Evolutionary conservation across 1,140 invertebrate genomes (phyloP).

Genomic region (Platyura marginata): DNA sequence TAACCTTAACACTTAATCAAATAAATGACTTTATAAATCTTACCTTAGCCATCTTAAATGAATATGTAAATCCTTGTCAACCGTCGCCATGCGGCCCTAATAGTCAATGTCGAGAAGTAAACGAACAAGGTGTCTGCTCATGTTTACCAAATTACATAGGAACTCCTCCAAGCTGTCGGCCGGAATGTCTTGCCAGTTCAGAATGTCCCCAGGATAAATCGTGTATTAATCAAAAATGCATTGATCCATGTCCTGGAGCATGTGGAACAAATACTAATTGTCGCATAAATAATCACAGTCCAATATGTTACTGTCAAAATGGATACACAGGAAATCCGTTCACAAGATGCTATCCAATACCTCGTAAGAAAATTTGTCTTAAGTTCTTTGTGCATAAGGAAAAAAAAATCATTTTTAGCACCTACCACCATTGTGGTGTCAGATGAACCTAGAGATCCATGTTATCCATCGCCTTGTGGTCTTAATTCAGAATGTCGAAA

Average conservation of each 20-base stretch:
- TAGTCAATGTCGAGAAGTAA: slow-evolving; percentile 55
- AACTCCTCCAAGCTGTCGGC: slow-evolving; percentile 42
- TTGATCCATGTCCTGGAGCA: slow-evolving; percentile 43
- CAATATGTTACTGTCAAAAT: slow-evolving; percentile 48
- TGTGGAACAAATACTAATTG: slow-evolving; percentile 60
- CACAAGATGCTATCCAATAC: slow-evolving; percentile 41
- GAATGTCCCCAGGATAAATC: slow-evolving; percentile 48
- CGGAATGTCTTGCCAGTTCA: slow-evolving; percentile 47
- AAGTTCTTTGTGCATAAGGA: slow-evolving; percentile 46
- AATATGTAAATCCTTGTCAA: slow-evolving; percentile 45
- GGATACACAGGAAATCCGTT: slow-evolving; percentile 60
- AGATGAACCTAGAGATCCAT: slow-evolving; percentile 51
- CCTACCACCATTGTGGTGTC: slow-evolving; percentile 32
- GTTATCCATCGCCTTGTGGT: slow-evolving; percentile 37
- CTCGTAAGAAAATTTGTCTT: slow-evolving; percentile 34
- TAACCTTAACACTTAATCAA: slow-evolving; percentile 11
- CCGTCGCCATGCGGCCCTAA: slow-evolving; percentile 62
- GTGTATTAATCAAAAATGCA: slow-evolving; percentile 54
- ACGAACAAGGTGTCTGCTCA: slow-evolving; percentile 48
- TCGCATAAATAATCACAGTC: slow-evolving; percentile 58
- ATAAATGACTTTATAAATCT: slow-evolving; percentile 36
- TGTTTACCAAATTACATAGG: slow-evolving; percentile 48
- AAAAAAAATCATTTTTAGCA: slow-evolving; percentile 34
- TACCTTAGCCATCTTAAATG: slow-evolving; percentile 37
- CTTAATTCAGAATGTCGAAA: slow-evolving; percentile 35